These are phyloP conservation scores for Podocnemis expansa DNA, from an alignment of 2,113 vertebrate species.

Conservation along the genomic window DNA sequence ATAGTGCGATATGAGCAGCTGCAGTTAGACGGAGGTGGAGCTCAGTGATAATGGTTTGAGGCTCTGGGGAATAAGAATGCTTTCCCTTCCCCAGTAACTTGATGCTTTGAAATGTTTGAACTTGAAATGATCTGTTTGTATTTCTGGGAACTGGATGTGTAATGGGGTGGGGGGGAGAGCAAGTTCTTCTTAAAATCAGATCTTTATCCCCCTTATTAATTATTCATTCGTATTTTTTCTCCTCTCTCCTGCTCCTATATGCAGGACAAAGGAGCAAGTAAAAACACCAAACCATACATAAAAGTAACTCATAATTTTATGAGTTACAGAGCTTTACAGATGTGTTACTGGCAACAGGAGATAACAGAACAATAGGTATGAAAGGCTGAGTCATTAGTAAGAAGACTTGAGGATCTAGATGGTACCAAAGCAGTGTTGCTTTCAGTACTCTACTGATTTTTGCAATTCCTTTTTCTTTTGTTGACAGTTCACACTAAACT, in stretches of 20 bases:
- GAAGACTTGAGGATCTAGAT: slow-evolving; percentile 18
- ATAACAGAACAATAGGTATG: neutral
- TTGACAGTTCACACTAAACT: neutral
- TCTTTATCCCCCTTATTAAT: neutral
- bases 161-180: neutral
- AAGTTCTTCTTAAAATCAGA: neutral
- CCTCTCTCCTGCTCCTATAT: neutral
- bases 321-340: slow-evolving; percentile 6
- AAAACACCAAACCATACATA: neutral
- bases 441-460: slow-evolving; percentile 6
- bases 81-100: neutral
- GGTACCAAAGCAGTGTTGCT: neutral
- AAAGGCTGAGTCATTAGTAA: slow-evolving; percentile 8
- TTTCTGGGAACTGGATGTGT: neutral
- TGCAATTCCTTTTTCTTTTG: neutral
- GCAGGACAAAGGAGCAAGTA: neutral
- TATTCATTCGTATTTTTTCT: neutral
- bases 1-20: neutral
- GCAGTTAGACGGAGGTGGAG: neutral
- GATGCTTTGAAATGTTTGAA: neutral
- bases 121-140: neutral
- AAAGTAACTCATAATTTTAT: slow-evolving; percentile 17
- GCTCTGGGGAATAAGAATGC: neutral
- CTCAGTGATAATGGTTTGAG: neutral
- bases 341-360: neutral